Percentiles rank a stretch among this genome's conserved stretches.
phyloP scores from a whole-genome alignment of 2,113 vertebrate species.

The Pitta sordida region DNA sequence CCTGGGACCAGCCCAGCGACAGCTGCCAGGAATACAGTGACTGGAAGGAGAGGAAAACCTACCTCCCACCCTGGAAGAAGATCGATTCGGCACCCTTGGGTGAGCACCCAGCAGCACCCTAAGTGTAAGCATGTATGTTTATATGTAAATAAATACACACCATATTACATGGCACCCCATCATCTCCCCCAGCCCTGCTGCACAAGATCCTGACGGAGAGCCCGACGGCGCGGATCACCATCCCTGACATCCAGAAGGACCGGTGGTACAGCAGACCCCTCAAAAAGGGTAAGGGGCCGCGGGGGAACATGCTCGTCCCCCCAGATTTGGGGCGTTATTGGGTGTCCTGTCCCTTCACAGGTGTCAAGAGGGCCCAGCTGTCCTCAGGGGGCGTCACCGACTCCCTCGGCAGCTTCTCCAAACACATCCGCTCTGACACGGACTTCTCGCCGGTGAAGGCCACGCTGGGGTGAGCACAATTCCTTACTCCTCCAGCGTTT shows the following conservation, averaged over 20 bases:
- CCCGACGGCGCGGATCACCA: conserved; percentile 78
- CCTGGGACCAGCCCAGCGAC: conserved; percentile 94
- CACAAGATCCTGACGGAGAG: conserved; percentile 85
- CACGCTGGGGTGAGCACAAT: conserved; percentile 60
- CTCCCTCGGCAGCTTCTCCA: conserved; percentile 70
- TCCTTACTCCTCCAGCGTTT: rapidly evolving
- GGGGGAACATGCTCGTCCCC: rapidly evolving
- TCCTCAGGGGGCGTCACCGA: conserved; percentile 65
- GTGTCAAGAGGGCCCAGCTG: conserved; percentile 64
- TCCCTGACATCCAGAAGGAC: conserved; percentile 88
- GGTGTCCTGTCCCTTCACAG: conserved; percentile 12
- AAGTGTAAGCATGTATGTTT: too few relatives aligned
- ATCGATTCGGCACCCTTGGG: conserved; percentile 82
- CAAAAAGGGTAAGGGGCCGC: conserved; percentile 32
- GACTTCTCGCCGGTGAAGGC: conserved; percentile 69
- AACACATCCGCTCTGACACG: conserved; percentile 75
- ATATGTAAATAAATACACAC: too few relatives aligned
- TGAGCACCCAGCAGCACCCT: not conserved
- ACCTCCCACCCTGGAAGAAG: conserved; percentile 94
- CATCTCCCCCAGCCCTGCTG: conserved; percentile 79
- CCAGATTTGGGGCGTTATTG: rapidly evolving
- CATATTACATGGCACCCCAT: not conserved
- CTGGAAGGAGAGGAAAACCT: conserved; percentile 92
- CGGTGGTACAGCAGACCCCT: conserved; percentile 81
- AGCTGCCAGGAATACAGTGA: conserved; percentile 93